These are phyloP conservation scores for Zaprionus nigranus DNA, from an alignment of 1,140 invertebrate species.

Conservation along the genomic window DNA sequence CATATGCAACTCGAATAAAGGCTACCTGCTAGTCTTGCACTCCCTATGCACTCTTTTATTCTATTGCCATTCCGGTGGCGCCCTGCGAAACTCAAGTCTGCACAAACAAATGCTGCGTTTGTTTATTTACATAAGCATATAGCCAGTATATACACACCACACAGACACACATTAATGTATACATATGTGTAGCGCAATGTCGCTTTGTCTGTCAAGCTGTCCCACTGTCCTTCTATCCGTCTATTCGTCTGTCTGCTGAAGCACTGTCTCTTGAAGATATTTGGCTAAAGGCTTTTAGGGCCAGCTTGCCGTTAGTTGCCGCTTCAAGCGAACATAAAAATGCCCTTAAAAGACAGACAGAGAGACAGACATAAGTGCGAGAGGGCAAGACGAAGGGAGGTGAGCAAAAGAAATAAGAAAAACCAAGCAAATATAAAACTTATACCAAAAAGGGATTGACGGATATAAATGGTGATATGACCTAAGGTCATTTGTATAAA, in stretches of 20 bases:
- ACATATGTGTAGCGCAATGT: constrained; percentile 38
- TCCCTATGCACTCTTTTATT: constrained; percentile 6
- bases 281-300: constrained; percentile 81
- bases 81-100: constrained; percentile 40
- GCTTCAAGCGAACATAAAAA: constrained; percentile 80
- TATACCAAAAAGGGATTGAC: constrained; percentile 82
- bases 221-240: constrained; percentile 4
- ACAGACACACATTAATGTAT: constrained; percentile 33
- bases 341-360: constrained; percentile 73
- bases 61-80: constrained; percentile 69
- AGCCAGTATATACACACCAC: constrained; percentile 5
- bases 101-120: constrained; percentile 67
- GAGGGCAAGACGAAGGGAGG: constrained; percentile 19
- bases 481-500: constrained; percentile 82
- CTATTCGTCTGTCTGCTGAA: constrained; percentile 52
- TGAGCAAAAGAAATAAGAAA: constrained; percentile 22
- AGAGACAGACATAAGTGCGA: constrained; percentile 29
- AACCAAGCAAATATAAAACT: constrained; percentile 81
- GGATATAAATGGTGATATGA: constrained; percentile 83
- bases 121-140: constrained; percentile 71
- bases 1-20: not conserved
- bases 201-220: constrained; percentile 14
- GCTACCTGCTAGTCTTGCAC: constrained; percentile 10
- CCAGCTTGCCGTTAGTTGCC: constrained; percentile 75
- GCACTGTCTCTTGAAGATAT: constrained; percentile 73